These are phyloP conservation scores for Hydractinia symbiolongicarpus DNA, from an alignment of 30 jellyfish, hydroid and myxozoan genomes.

Conservation along the genomic window DNA sequence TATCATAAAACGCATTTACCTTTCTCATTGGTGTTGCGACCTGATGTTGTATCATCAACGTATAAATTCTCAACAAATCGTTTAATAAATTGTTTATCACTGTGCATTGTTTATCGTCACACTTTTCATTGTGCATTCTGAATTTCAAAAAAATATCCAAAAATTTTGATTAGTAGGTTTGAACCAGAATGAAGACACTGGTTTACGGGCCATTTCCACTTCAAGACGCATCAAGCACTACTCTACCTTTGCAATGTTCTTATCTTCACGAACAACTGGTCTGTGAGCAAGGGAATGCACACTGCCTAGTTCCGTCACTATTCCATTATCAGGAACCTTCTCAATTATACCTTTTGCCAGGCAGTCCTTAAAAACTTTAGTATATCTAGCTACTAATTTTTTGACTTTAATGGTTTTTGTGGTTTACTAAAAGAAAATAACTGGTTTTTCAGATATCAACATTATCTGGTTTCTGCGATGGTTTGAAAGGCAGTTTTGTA, in stretches of 20 bases:
- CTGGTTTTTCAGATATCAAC: neutral
- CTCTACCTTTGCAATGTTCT: neutral
- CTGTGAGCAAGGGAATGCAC: neutral
- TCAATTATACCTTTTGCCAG: neutral
- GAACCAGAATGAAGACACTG: neutral
- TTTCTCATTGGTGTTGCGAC: neutral
- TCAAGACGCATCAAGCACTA: neutral
- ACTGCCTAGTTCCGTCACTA: neutral
- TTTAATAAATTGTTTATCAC: neutral
- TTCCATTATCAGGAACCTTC: neutral
- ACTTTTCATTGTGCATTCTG: neutral
- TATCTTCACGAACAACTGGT: neutral
- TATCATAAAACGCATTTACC: neutral
- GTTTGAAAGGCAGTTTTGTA: neutral
- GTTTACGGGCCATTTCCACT: neutral
- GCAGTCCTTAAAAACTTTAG: neutral
- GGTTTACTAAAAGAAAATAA: neutral
- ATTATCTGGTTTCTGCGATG: neutral
- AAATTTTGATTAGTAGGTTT: neutral
- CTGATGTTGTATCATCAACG: slow-evolving; percentile 1
- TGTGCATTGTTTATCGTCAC: neutral
- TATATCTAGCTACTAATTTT: neutral
- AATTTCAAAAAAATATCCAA: neutral
- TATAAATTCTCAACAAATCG: neutral
- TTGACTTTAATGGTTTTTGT: neutral